Conservation (phyloP, 2,797 vertebrate genomes). For the Cyclura pinguis region DNA sequence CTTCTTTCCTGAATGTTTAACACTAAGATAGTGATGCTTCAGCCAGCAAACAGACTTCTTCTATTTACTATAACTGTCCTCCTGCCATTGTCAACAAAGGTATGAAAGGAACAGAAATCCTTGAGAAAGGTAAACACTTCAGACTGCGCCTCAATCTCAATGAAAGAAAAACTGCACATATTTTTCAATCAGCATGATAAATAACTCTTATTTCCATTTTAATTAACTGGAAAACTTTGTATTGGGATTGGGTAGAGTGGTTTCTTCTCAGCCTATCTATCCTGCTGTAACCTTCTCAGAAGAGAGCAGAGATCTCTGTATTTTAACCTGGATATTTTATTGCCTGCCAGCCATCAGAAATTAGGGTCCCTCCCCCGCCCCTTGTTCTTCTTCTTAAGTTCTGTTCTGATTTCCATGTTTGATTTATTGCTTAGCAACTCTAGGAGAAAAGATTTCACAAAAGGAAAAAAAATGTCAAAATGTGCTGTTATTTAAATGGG, state of each 20-base stretch:
- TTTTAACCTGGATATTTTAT: background rate
- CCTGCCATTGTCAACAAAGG: background rate
- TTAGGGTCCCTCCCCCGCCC: conserved; percentile 3
- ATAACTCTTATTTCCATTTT: background rate
- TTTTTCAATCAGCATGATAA: background rate
- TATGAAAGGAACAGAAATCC: background rate
- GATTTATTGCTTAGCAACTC: conserved; percentile 40
- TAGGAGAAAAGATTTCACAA: conserved; percentile 52
- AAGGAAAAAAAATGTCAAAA: conserved; percentile 23
- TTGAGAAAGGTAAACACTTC: background rate
- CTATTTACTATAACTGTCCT: background rate
- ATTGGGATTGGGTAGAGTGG: background rate
- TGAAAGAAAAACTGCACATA: background rate
- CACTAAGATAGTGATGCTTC: background rate
- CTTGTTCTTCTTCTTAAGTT: conserved; percentile 31
- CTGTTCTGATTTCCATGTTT: conserved; percentile 42
- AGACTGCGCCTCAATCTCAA: background rate
- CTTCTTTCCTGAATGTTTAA: background rate
- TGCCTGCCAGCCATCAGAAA: conserved; percentile 15
- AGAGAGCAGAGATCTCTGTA: background rate
- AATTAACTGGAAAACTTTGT: background rate
- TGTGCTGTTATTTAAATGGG: conserved; percentile 49
- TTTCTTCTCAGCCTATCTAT: background rate
- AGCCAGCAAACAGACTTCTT: background rate
- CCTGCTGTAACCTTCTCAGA: background rate